Evolutionary conservation across 2,797 vertebrate species (phyloP).

Genomic region (Halcyon badia): DNA sequence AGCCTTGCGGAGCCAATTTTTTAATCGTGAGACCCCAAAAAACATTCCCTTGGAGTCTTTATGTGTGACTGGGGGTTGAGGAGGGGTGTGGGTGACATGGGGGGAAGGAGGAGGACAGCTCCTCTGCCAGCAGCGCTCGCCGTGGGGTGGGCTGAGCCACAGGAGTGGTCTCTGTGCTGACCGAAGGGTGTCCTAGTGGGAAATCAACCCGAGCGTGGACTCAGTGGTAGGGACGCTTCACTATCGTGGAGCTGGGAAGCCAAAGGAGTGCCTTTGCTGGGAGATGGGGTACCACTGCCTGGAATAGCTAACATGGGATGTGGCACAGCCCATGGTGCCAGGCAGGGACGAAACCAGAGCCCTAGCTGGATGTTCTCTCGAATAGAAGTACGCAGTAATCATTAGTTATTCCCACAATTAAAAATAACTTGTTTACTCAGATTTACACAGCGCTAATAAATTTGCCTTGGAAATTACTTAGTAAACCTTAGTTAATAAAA

Average conservation of each 20-base stretch:
- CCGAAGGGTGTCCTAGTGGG: not conserved
- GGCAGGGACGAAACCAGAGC: not conserved
- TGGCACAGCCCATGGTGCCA: not conserved
- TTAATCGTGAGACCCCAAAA: conserved; percentile 67
- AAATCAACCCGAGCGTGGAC: fast-evolving
- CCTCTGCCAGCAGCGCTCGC: not conserved
- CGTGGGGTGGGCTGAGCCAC: fast-evolving
- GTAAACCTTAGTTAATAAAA: conserved; percentile 22
- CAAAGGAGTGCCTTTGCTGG: fast-evolving
- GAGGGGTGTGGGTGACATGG: not conserved
- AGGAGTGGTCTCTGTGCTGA: fast-evolving
- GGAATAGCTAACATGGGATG: fast-evolving
- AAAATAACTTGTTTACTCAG: conserved; percentile 74
- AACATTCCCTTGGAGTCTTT: conserved; percentile 30
- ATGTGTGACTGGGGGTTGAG: not conserved
- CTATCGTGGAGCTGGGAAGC: fast-evolving
- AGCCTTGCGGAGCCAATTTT: conserved; percentile 75
- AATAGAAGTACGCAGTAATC: not conserved
- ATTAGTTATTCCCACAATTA: conserved; percentile 59
- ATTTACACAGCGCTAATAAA: conserved; percentile 58
- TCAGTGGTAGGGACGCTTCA: fast-evolving
- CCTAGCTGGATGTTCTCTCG: not conserved
- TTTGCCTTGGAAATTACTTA: conserved; percentile 73
- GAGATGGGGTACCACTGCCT: fast-evolving
- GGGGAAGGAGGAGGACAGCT: fast-evolving